A percentile compares a stretch with the other conserved stretches of the same genome.
These are phyloP conservation scores for Cossypha polioptera DNA, from an alignment of 2,797 vertebrate genomes.

Conservation along the genomic window DNA sequence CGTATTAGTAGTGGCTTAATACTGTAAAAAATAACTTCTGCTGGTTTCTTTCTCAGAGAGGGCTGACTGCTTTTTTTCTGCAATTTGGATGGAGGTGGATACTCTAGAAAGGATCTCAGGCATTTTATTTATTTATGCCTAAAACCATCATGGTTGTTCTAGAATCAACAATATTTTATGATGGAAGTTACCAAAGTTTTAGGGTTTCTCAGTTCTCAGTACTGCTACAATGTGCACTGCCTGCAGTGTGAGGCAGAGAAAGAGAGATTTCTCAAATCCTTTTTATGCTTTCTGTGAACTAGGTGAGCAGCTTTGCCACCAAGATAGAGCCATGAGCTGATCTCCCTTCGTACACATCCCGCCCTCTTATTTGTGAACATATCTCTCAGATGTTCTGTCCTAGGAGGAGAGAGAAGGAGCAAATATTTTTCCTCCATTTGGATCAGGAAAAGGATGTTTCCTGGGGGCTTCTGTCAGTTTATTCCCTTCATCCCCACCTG, in stretches of 20 bases:
- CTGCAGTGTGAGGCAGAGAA: neutral
- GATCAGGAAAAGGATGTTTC: neutral
- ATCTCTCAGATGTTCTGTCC: neutral
- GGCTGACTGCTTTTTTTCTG: neutral
- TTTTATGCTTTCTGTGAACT: neutral
- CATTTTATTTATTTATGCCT: neutral
- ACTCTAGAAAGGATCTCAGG: neutral
- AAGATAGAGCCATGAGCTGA: neutral
- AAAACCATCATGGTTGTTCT: neutral
- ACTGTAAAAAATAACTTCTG: neutral
- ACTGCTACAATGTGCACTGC: neutral
- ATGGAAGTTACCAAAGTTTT: neutral
- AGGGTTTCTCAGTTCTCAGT: neutral
- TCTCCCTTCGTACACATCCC: neutral
- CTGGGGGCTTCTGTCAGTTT: neutral
- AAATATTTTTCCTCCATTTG: neutral
- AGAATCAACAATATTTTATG: neutral
- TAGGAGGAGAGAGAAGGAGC: rapidly evolving
- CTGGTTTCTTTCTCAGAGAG: neutral
- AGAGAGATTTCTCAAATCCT: neutral
- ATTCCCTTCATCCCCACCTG: neutral
- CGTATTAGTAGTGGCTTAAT: neutral
- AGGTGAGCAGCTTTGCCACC: neutral
- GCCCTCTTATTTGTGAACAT: neutral
- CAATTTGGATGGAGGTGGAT: neutral